Percentiles rank a stretch among this genome's conserved stretches.
Conservation (phyloP, 2,888 invertebrate genomes). For the Amiota mariae region DNA sequence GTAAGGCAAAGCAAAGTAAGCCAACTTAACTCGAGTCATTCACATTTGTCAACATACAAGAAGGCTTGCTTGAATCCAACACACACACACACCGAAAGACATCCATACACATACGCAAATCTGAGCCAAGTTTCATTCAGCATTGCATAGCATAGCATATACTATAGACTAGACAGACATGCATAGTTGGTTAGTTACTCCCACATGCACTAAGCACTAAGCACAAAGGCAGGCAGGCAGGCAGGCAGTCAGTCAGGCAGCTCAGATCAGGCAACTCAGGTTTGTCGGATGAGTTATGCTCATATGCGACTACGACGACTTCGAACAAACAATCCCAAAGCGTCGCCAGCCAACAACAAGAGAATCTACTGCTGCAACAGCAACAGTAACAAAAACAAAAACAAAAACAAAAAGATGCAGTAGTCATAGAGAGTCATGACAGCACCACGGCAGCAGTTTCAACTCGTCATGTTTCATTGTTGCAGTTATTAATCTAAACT, state of each 20-base stretch:
- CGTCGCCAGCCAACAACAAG: not conserved
- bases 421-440: too few species aligned
- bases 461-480: slow-evolving; percentile 24
- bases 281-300: slow-evolving; percentile 1
- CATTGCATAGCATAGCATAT: too few species aligned
- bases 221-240: too few species aligned
- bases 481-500: slow-evolving; percentile 24
- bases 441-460: slow-evolving; percentile 9
- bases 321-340: too few species aligned
- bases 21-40: slow-evolving; percentile 53
- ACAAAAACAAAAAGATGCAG: too few species aligned
- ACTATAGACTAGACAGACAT: too few species aligned
- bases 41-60: slow-evolving; percentile 60
- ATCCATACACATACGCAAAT: slow-evolving; percentile 6
- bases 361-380: not conserved
- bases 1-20: not conserved
- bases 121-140: not conserved
- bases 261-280: too few species aligned
- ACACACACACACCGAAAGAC: not conserved
- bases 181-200: too few species aligned
- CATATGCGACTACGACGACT: too few species aligned
- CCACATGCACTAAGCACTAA: too few species aligned
- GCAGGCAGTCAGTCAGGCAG: too few species aligned
- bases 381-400: not conserved
- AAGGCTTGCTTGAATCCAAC: not conserved